These are phyloP conservation scores for Aeoliscus strigatus DNA, from an alignment of 2,797 vertebrate species.

Conservation along the genomic window DNA sequence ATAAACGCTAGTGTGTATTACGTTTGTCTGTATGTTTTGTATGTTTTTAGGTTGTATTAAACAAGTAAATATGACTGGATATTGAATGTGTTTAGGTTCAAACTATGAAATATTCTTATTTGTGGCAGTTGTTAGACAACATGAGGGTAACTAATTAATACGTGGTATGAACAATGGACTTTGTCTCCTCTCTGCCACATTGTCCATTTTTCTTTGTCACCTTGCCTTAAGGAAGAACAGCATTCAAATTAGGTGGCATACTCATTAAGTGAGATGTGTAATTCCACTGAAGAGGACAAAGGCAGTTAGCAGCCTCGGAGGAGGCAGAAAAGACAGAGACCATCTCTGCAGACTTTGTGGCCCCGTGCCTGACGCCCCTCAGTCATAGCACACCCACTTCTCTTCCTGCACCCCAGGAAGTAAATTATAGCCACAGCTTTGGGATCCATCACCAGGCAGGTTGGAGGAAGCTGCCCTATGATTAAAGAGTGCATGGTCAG, in stretches of 20 bases:
- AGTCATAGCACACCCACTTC: constrained; percentile 60
- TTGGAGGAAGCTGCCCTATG: constrained; percentile 61
- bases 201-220: constrained; percentile 6
- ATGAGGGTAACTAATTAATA: too few species aligned
- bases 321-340: constrained; percentile 54
- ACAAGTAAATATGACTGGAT: too few species aligned
- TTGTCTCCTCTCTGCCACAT: too few species aligned
- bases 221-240: constrained; percentile 1
- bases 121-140: too few species aligned
- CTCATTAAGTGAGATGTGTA: too few species aligned
- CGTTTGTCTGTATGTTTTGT: too few species aligned
- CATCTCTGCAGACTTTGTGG: constrained; percentile 48
- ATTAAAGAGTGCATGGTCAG: constrained; percentile 68
- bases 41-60: too few species aligned
- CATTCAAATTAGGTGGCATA: constrained; percentile 26
- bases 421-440: constrained; percentile 64
- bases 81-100: too few species aligned
- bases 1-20: too few species aligned
- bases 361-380: constrained; percentile 55
- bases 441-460: constrained; percentile 60
- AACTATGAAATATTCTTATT: too few species aligned
- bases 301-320: too few species aligned
- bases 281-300: constrained; percentile 11
- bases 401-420: constrained; percentile 64
- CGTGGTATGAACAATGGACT: too few species aligned